Percentiles rank a stretch among this genome's conserved stretches.
These are phyloP conservation scores for Melanchra persicariae DNA, from an alignment of 2,888 invertebrate genomes.

Conservation along the genomic window DNA sequence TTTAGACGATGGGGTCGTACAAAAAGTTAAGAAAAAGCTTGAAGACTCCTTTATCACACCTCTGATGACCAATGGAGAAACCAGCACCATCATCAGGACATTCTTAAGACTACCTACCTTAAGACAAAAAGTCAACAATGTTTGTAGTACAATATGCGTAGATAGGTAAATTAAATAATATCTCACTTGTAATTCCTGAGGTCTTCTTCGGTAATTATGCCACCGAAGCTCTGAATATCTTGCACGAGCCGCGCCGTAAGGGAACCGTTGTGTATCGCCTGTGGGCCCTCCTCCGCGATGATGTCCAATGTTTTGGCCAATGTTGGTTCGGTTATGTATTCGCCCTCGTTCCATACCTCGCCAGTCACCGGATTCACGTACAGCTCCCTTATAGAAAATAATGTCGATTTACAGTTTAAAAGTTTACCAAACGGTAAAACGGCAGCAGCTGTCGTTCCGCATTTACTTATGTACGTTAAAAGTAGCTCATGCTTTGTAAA, in stretches of 20 bases:
- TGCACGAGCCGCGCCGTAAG: constrained; percentile 92
- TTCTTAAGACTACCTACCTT: too few species aligned
- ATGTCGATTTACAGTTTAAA: background rate
- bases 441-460: background rate
- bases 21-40: background rate
- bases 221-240: constrained; percentile 93
- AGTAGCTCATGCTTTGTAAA: background rate
- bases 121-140: background rate
- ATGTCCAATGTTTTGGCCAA: constrained; percentile 93
- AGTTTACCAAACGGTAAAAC: background rate
- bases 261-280: constrained; percentile 94
- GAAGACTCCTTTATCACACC: background rate
- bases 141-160: background rate
- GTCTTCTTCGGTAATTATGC: constrained; percentile 95
- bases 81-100: background rate
- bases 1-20: background rate
- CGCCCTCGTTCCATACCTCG: constrained; percentile 91
- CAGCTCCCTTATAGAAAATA: constrained; percentile 81
- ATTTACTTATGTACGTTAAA: background rate
- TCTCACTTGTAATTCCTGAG: constrained; percentile 92
- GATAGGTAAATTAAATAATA: background rate
- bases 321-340: constrained; percentile 91
- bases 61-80: background rate
- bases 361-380: constrained; percentile 92
- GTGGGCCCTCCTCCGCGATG: constrained; percentile 93